phyloP scores from a whole-genome alignment of 2,113 vertebrate species.

The Xyliphius kryptos region DNA sequence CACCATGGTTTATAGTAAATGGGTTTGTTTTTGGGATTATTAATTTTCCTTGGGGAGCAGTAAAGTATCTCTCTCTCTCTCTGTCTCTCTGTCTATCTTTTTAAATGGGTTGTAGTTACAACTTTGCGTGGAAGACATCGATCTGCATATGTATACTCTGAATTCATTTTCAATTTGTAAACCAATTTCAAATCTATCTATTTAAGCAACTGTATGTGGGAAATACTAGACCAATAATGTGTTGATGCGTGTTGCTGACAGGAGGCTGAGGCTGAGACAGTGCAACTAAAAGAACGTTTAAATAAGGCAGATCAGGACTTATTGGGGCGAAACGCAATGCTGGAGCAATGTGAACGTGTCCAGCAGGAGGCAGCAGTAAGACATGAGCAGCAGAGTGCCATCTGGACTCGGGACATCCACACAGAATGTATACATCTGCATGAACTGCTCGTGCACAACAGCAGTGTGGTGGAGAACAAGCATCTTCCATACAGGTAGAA shows the following conservation, averaged over 20 bases:
- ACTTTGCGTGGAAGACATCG: too few relatives aligned
- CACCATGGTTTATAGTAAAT: too few relatives aligned
- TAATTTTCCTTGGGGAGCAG: too few relatives aligned
- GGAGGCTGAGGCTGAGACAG: conserved; percentile 44
- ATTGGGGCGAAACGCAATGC: conserved; percentile 33
- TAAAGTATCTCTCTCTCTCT: too few relatives aligned
- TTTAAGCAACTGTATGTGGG: too few relatives aligned
- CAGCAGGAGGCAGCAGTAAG: conserved; percentile 38
- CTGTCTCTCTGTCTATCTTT: too few relatives aligned
- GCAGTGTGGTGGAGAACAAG: conserved; percentile 16
- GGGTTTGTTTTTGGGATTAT: too few relatives aligned
- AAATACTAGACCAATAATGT: not conserved
- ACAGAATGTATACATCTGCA: conserved; percentile 42
- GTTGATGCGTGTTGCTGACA: conserved; percentile 34
- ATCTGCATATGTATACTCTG: too few relatives aligned
- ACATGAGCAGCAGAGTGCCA: conserved; percentile 44
- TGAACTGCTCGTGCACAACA: conserved; percentile 40
- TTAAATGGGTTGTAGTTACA: too few relatives aligned
- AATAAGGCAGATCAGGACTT: conserved; percentile 50
- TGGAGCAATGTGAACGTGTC: conserved; percentile 43
- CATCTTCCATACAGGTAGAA: conserved; percentile 48
- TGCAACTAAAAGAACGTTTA: conserved; percentile 35
- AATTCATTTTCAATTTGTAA: too few relatives aligned
- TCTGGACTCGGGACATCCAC: conserved; percentile 48
- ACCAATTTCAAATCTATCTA: too few relatives aligned